phyloP scores from a whole-genome alignment of 2,888 invertebrate species.

The Psylliodes chrysocephalus region DNA sequence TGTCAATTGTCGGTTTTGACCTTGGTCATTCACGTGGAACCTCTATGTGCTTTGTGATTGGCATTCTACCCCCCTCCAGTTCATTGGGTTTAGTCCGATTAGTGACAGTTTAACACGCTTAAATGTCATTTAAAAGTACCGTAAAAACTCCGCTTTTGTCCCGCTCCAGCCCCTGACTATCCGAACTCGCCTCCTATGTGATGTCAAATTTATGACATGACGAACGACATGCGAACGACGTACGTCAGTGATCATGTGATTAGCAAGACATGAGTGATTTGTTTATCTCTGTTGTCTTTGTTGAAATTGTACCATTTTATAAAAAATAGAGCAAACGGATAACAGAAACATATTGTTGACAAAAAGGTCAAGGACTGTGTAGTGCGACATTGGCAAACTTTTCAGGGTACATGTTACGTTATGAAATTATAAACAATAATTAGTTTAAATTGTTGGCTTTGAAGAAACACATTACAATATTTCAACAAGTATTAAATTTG shows the following conservation, averaged over 20 bases:
- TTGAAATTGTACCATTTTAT: neutral
- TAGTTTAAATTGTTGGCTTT: neutral
- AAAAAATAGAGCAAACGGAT: neutral
- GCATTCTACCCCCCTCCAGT: too few relatives aligned
- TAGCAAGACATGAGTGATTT: neutral
- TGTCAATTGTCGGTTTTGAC: too few relatives aligned
- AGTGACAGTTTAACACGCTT: too few relatives aligned
- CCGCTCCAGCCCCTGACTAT: too few relatives aligned
- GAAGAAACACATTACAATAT: neutral
- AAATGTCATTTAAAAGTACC: too few relatives aligned
- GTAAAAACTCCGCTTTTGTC: too few relatives aligned
- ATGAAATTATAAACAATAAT: conserved; percentile 1
- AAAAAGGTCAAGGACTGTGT: neutral
- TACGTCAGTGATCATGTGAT: neutral
- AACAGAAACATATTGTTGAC: neutral
- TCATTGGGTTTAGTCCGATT: too few relatives aligned
- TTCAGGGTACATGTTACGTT: neutral
- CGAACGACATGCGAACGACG: too few relatives aligned
- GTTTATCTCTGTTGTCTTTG: neutral
- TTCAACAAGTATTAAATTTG: conserved; percentile 3
- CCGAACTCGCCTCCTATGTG: too few relatives aligned
- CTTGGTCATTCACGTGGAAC: too few relatives aligned
- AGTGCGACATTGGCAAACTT: neutral
- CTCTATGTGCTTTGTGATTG: too few relatives aligned
- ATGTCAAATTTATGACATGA: too few relatives aligned